phyloP scores from a whole-genome alignment of 1,140 invertebrate species.

The Dufourea novaeangliae region DNA sequence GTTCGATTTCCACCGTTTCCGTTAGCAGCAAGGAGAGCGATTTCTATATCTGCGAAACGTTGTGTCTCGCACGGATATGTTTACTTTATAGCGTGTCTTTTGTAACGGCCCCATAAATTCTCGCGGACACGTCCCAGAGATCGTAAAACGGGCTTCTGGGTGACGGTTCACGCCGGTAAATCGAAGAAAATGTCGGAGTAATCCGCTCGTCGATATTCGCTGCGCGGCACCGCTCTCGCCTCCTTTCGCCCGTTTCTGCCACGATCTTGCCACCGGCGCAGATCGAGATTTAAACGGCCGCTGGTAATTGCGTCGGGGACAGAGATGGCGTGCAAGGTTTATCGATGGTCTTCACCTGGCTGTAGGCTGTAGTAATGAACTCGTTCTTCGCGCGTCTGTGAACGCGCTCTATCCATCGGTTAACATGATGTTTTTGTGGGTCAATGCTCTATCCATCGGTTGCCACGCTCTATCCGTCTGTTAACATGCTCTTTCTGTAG shows the following conservation, averaged over 20 bases:
- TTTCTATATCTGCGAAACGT: slow-evolving; percentile 2
- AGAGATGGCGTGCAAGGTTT: neutral
- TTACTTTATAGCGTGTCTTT: slow-evolving; percentile 28
- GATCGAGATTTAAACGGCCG: slow-evolving; percentile 28
- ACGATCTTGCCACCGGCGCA: slow-evolving; percentile 18
- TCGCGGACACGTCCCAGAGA: neutral
- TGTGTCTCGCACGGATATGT: slow-evolving; percentile 44
- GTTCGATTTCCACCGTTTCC: neutral
- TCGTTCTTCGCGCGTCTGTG: neutral
- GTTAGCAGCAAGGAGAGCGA: too few species aligned
- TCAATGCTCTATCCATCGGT: too few species aligned
- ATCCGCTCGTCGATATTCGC: slow-evolving; percentile 59
- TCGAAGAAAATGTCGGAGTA: slow-evolving; percentile 44
- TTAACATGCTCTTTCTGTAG: too few species aligned
- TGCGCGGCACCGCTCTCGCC: neutral
- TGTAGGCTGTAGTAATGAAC: slow-evolving; percentile 14
- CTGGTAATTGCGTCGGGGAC: slow-evolving; percentile 27
- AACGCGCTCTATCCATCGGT: neutral
- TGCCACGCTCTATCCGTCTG: too few species aligned
- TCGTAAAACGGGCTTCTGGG: slow-evolving; percentile 39
- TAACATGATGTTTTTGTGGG: too few species aligned
- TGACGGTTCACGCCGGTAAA: slow-evolving; percentile 19
- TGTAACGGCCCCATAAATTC: slow-evolving; percentile 49
- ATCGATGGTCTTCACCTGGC: slow-evolving; percentile 17
- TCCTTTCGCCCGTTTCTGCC: slow-evolving; percentile 12